Evolutionary conservation across 2,797 vertebrate genomes (phyloP).

Genomic region (Tadarida brasiliensis): DNA sequence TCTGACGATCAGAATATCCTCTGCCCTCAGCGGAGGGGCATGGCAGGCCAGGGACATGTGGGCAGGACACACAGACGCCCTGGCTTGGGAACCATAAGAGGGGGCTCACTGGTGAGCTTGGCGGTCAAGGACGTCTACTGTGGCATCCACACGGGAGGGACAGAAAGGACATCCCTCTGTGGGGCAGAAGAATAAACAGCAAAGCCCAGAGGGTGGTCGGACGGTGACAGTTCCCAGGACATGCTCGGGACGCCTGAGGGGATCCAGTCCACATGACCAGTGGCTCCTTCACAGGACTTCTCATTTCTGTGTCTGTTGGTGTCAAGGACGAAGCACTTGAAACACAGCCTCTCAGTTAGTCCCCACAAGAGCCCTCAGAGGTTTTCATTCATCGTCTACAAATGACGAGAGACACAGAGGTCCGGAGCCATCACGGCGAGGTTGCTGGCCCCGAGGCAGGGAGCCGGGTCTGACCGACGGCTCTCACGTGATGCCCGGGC

Average conservation of each 20-base stretch:
- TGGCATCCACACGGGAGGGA: rapidly evolving
- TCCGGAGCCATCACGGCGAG: neutral
- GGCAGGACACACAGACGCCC: neutral
- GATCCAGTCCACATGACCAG: rapidly evolving
- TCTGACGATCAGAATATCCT: rapidly evolving
- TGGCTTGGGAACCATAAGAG: rapidly evolving
- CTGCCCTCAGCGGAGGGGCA: neutral
- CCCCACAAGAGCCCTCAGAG: neutral
- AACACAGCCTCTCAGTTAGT: neutral
- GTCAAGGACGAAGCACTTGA: neutral
- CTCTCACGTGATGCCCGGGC: rapidly evolving
- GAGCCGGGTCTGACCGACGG: neutral
- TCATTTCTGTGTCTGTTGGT: neutral
- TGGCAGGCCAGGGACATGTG: neutral
- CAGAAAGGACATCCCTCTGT: rapidly evolving
- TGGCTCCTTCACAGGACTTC: rapidly evolving
- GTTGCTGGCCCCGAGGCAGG: neutral
- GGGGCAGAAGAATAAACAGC: neutral
- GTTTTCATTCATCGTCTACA: neutral
- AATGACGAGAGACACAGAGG: neutral
- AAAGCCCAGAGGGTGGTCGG: rapidly evolving
- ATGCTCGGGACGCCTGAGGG: rapidly evolving
- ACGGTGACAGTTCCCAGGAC: neutral
- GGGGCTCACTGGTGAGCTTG: rapidly evolving
- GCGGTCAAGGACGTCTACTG: rapidly evolving